phyloP scores from a whole-genome alignment of 1,140 invertebrate species.

The Patella vulgata region DNA sequence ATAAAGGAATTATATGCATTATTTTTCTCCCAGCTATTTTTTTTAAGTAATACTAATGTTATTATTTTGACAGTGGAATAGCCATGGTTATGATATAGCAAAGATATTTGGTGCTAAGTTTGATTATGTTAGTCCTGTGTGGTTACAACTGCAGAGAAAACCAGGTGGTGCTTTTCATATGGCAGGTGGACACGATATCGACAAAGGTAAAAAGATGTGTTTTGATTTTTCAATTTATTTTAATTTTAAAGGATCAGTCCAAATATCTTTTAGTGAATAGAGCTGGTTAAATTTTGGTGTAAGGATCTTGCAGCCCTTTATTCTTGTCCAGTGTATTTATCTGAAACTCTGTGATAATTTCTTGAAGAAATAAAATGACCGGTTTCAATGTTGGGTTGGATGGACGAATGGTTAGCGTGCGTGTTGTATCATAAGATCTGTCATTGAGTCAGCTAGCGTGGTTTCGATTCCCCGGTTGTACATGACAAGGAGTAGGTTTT shows the following conservation, averaged over 20 bases:
- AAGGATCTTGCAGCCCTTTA: too few relatives aligned
- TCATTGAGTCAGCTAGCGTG: too few relatives aligned
- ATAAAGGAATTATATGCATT: background rate
- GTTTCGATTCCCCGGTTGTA: too few relatives aligned
- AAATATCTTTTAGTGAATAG: background rate
- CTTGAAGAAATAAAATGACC: too few relatives aligned
- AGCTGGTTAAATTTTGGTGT: background rate
- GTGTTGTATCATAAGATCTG: too few relatives aligned
- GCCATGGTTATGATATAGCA: constrained; percentile 91
- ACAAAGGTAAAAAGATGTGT: constrained; percentile 70
- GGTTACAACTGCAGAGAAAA: constrained; percentile 82
- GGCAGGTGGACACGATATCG: constrained; percentile 72
- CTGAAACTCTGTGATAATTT: too few relatives aligned
- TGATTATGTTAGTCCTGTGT: constrained; percentile 91
- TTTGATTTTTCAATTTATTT: background rate
- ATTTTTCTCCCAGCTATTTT: background rate
- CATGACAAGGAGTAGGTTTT: too few relatives aligned
- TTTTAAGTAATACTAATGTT: constrained; percentile 11
- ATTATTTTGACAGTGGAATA: constrained; percentile 86
- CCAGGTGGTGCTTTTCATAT: constrained; percentile 69
- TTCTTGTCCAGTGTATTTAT: too few relatives aligned
- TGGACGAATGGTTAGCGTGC: too few relatives aligned
- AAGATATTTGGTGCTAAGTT: constrained; percentile 92
- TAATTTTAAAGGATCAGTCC: background rate
- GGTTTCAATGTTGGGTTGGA: too few relatives aligned